These are phyloP conservation scores for Eupsilia transversa DNA, from an alignment of 2,888 invertebrate species.

Conservation along the genomic window DNA sequence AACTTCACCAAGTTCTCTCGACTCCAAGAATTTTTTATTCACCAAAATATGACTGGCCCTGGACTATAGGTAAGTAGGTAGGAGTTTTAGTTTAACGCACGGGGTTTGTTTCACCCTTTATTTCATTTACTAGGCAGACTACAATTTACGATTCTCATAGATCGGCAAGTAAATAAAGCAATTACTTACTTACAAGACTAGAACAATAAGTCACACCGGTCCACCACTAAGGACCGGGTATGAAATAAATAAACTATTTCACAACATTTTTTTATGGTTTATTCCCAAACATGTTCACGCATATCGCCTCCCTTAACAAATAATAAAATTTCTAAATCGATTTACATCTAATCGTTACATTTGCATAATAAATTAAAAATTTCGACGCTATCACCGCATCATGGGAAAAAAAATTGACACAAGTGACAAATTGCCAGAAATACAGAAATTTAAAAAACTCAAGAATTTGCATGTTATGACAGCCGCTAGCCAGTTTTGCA, in stretches of 20 bases:
- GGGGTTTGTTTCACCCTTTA: not conserved
- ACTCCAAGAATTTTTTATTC: too few relatives aligned
- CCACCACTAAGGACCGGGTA: constrained; percentile 8
- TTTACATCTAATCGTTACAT: constrained; percentile 41
- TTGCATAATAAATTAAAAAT: constrained; percentile 23
- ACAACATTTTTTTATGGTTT: constrained; percentile 45
- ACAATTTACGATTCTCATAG: not conserved
- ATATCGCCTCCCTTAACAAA: constrained; percentile 20
- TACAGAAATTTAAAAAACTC: constrained; percentile 16
- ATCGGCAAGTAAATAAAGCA: not conserved
- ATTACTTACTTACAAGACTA: constrained; percentile 25
- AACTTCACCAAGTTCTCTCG: too few relatives aligned
- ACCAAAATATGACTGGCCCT: too few relatives aligned
- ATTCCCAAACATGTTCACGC: constrained; percentile 34
- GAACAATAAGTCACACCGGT: constrained; percentile 21
- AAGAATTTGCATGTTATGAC: not conserved
- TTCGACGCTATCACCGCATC: constrained; percentile 40
- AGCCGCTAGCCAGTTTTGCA: constrained; percentile 26
- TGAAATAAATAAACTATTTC: constrained; percentile 28
- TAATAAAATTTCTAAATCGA: constrained; percentile 31
- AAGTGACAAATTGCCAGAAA: constrained; percentile 24
- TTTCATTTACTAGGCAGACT: not conserved
- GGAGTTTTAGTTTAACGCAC: not conserved
- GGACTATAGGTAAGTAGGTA: too few relatives aligned
- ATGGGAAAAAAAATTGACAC: constrained; percentile 37